Percentiles rank a stretch among this genome's conserved stretches.
Evolutionary conservation across 2,113 vertebrate species (phyloP).

Genomic region (Corythornis madagascariensis): DNA sequence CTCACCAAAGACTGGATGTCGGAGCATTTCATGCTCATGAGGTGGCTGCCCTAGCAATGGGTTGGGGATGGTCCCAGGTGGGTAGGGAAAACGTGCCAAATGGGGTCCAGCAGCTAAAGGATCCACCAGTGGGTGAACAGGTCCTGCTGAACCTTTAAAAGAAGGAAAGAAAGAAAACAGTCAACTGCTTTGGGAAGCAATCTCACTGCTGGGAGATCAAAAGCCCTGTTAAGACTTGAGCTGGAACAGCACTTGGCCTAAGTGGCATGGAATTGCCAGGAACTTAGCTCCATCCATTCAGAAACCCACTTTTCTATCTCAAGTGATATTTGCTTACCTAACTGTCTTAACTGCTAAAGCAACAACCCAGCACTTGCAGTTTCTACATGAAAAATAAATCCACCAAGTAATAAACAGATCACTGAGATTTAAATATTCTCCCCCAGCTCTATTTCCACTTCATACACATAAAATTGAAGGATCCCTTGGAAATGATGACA

Average conservation of each 20-base stretch:
- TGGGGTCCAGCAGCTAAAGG: constrained; percentile 91
- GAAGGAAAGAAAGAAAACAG: not conserved
- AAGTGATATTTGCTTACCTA: not conserved
- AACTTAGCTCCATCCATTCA: not conserved
- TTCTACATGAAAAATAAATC: not conserved
- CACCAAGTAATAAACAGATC: not conserved
- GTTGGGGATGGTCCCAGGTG: constrained; percentile 93
- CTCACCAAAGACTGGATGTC: constrained; percentile 96
- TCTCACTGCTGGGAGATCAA: not conserved
- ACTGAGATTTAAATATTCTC: not conserved
- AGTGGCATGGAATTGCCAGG: not conserved
- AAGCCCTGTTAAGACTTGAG: not conserved
- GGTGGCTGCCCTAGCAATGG: constrained; percentile 90
- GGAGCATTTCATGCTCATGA: constrained; percentile 98
- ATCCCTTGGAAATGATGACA: not conserved
- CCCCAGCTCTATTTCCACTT: not conserved
- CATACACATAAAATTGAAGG: not conserved
- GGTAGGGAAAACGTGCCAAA: constrained; percentile 94
- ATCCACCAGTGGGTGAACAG: constrained; percentile 89
- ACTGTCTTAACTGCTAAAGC: not conserved
- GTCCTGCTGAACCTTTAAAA: constrained; percentile 87
- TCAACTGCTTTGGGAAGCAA: not conserved
- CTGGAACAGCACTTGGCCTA: not conserved
- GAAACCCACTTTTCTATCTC: not conserved
- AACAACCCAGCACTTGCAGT: not conserved